A percentile compares a stretch with the other conserved stretches of the same genome.
Evolutionary conservation across 1,140 invertebrate genomes (phyloP).

Genomic region (Tenebrio molitor): DNA sequence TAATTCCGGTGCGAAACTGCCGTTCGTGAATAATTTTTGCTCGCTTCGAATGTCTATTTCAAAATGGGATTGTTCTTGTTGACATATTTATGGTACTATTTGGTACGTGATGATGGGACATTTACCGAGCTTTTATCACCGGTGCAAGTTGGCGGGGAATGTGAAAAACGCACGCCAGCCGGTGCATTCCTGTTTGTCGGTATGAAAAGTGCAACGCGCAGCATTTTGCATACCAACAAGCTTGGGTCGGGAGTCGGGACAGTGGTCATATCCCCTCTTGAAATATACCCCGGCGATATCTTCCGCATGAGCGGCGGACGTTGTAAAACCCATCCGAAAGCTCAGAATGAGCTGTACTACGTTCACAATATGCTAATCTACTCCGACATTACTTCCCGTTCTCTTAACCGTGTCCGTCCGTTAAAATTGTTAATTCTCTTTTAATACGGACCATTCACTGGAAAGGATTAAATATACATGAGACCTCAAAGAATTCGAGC

Average conservation of each 20-base stretch:
- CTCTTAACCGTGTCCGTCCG: slow-evolving; percentile 48
- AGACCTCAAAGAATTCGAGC: slow-evolving; percentile 48
- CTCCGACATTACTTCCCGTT: slow-evolving; percentile 50
- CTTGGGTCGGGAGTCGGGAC: no score
- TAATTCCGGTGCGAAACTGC: background rate
- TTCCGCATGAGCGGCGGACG: slow-evolving; percentile 40
- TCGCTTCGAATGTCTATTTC: background rate
- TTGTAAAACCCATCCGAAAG: slow-evolving; percentile 44
- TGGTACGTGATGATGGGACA: slow-evolving; percentile 15
- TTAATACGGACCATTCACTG: slow-evolving; percentile 46
- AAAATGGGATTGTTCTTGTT: background rate
- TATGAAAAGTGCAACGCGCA: slow-evolving; percentile 37
- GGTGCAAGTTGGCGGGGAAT: slow-evolving; percentile 11
- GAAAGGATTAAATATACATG: slow-evolving; percentile 49
- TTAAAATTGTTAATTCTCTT: slow-evolving; percentile 56
- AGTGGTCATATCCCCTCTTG: slow-evolving; percentile 27
- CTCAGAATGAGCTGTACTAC: slow-evolving; percentile 44
- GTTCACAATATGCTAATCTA: slow-evolving; percentile 54
- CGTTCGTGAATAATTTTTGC: slow-evolving; percentile 2
- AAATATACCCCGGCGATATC: slow-evolving; percentile 37
- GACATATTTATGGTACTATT: slow-evolving; percentile 17
- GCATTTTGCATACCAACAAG: slow-evolving; percentile 33
- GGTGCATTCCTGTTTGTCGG: slow-evolving; percentile 32
- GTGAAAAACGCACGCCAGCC: slow-evolving; percentile 13
- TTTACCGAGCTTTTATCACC: slow-evolving; percentile 7